Evolutionary conservation across 2,888 invertebrate species (phyloP), one percentile per base, ranked within the genome.

Genomic region (Caenorhabditis virilis): DNA sequence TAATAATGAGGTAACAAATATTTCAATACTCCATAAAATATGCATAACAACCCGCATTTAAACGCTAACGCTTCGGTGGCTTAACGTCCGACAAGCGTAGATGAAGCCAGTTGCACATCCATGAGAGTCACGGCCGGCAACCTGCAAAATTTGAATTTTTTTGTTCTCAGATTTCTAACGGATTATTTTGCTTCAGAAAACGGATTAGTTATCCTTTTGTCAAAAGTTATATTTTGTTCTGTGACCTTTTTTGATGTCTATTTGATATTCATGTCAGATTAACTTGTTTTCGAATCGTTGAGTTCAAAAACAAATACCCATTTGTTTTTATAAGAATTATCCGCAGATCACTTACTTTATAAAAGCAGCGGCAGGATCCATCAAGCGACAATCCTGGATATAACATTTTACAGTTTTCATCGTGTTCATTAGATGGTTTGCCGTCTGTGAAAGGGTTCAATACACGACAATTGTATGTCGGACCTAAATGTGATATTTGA

Each of bases 91-190:
- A 18, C 72, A 72, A 36, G 72, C 66, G 51, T 69, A 72, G 43
- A 67, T 43, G 59, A 67, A 72, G 35, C 72, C 72, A 20, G 62
- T 67, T 20, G 72, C 72, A 50, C 72, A 72, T 35, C 72, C 72
- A 41, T 69, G 56, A 26, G 59, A 50, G 45, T 72, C 69, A 47
- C 72, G 27, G 25, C 65, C 69, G n/a, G 69, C 69, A 26, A 72
- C 72, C 72, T 72, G 39, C 46, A 63, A 55, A 35, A n/a, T n/a
- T n/a, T n/a, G n/a, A n/a, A n/a, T n/a, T n/a, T n/a, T n/a, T n/a
- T n/a, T n/a, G n/a, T n/a, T n/a, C n/a, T n/a, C n/a, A n/a, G n/a
- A n/a, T n/a, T n/a, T n/a, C n/a, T 13, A 36, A 15, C 9, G 5
- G 36, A 36, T 36, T 15, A 16, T 6, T 16, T 20, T 20, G n/a